Base-by-base conservation (phyloP, 2,888 invertebrate genomes). In the Anticlea derivata region DNA sequence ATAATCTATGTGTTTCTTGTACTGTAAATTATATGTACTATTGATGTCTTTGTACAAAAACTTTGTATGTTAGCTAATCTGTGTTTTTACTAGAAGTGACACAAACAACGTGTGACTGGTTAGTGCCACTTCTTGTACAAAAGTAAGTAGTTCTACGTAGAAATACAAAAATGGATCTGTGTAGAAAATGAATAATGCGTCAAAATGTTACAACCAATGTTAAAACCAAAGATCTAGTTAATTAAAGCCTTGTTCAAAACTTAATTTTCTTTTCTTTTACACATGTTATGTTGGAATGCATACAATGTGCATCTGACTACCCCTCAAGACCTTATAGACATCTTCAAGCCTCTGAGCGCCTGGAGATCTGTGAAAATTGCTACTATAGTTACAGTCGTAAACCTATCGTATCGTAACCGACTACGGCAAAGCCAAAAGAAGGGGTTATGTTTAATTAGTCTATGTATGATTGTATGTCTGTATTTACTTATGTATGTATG, bases 211-310 rank as follows among this genome's bases (percentile, higher is more conserved):
- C 84, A 92, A 92, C 93, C 93, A 93, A 93, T 93, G 92, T 92
- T 92, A 91, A 90, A 92, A 93, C 93, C 93, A 93, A 93, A 93
- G 93, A 93, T 81, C 84, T 90, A 90, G 89, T 76, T 79, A 77
- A 91, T 80, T 89, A 90, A 90, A 89, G 72, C 75, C 73, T 86
- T 86, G 87, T 89, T 88, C 79, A 78, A 80, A 79, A 74, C 58
- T 61, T 54, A 33, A 23, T 50, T 60, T 50, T 74, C 73, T 82
- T 73, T 72, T 77, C 74, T 66, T 53, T 56, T 11, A 22, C 29
- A 29, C 5, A n/a, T 11, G 29, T 20, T 30, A n/a, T n/a, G n/a
- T n/a, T n/a, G n/a, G n/a, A n/a, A n/a, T n/a, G n/a, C n/a, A n/a
- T n/a, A n/a, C n/a, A n/a, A n/a, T n/a, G n/a, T n/a, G n/a, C n/a